Conservation (phyloP, 2,797 vertebrate species). For the Molossus molossus region DNA sequence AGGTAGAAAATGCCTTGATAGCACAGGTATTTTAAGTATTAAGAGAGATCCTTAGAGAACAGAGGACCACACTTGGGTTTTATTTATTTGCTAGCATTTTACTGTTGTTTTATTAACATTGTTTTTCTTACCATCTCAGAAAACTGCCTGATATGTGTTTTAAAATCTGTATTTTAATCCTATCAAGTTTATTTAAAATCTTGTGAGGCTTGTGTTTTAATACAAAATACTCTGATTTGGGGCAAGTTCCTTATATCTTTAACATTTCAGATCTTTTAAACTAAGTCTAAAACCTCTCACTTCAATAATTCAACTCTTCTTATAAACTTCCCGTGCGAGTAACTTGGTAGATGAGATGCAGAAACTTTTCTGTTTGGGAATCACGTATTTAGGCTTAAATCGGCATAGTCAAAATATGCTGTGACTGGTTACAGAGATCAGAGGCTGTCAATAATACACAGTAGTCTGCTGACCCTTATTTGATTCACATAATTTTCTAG, state of each 20-base stretch:
- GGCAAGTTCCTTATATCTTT: slow-evolving; percentile 34
- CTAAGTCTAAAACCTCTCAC: slow-evolving; percentile 34
- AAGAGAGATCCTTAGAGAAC: slow-evolving; percentile 23
- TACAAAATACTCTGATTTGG: slow-evolving; percentile 35
- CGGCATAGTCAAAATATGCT: slow-evolving; percentile 28
- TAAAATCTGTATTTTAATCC: slow-evolving; percentile 66
- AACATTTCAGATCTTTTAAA: slow-evolving; percentile 66
- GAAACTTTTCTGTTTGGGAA: slow-evolving; percentile 43
- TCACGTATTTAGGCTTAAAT: slow-evolving; percentile 41
- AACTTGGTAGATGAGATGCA: slow-evolving; percentile 7
- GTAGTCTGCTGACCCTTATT: background rate
- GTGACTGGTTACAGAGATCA: background rate
- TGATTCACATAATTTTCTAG: slow-evolving; percentile 52
- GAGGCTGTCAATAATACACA: background rate
- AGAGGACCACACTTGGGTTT: slow-evolving; percentile 25
- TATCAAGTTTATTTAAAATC: slow-evolving; percentile 64
- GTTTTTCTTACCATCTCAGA: slow-evolving; percentile 69
- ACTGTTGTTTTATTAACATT: slow-evolving; percentile 48
- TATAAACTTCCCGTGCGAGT: background rate
- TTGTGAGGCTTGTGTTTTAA: slow-evolving; percentile 13
- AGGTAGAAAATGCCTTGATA: slow-evolving; percentile 36
- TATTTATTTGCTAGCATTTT: slow-evolving; percentile 54
- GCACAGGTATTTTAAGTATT: slow-evolving; percentile 42
- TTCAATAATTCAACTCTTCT: slow-evolving; percentile 2
- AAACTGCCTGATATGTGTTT: slow-evolving; percentile 1